Conservation (phyloP, 2,113 vertebrate genomes). For the Phalacrocorax pelagicus region DNA sequence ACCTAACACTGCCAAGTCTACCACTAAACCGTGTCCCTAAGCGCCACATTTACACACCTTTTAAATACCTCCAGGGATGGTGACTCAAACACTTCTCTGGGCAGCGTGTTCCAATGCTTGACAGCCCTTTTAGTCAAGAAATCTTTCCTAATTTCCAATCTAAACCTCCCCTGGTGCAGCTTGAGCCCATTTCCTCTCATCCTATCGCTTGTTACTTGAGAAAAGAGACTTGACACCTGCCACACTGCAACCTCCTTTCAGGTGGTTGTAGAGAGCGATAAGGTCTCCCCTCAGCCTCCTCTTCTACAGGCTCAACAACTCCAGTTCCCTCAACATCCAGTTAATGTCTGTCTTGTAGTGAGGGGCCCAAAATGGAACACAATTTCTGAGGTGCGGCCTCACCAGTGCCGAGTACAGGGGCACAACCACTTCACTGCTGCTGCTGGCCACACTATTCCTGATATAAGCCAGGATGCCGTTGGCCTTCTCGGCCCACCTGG, state of each 20-base stretch:
- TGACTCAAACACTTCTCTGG: background rate
- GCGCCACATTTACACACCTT: fast-evolving
- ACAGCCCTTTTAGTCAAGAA: background rate
- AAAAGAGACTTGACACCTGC: background rate
- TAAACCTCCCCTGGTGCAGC: background rate
- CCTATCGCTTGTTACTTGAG: background rate
- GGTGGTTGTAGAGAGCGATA: background rate
- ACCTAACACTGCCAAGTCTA: background rate
- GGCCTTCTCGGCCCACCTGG: background rate
- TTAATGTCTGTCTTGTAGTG: background rate
- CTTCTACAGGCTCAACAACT: background rate
- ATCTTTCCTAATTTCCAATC: background rate
- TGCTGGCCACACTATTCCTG: background rate
- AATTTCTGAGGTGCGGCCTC: fast-evolving
- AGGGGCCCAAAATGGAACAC: background rate
- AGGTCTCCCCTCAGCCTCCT: background rate
- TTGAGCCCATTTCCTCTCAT: background rate
- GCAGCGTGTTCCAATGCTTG: background rate
- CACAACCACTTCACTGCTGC: fast-evolving
- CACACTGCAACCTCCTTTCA: background rate
- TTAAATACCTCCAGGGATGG: background rate
- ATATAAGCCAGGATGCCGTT: background rate
- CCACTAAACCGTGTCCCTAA: background rate
- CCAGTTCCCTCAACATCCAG: background rate
- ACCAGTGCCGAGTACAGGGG: fast-evolving